phyloP scores from a whole-genome alignment of 2,888 invertebrate species.

The Drosophila nigritarsus region DNA sequence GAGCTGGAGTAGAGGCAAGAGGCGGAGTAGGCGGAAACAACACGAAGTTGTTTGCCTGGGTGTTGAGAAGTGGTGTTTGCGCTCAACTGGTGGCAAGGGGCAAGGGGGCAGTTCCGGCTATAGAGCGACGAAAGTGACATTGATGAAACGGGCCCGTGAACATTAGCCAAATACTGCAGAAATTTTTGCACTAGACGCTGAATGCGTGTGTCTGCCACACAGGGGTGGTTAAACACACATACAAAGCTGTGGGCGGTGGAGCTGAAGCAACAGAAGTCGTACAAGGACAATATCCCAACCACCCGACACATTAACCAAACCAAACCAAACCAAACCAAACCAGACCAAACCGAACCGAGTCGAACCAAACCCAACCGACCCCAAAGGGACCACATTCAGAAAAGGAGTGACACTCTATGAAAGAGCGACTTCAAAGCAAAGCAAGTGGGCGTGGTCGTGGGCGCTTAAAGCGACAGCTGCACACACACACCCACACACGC shows the following conservation, averaged over 20 bases:
- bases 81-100: background rate
- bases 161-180: constrained; percentile 72
- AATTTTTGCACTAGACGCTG: constrained; percentile 55
- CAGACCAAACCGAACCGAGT: constrained; percentile 1
- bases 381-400: constrained; percentile 28
- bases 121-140: constrained; percentile 51
- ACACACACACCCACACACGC: background rate
- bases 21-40: constrained; percentile 26
- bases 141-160: constrained; percentile 71
- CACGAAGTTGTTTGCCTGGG: constrained; percentile 56
- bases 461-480: constrained; percentile 14
- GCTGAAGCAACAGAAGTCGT: constrained; percentile 71
- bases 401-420: constrained; percentile 38
- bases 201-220: constrained; percentile 5
- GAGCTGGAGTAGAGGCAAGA: background rate
- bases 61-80: constrained; percentile 55
- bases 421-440: constrained; percentile 51
- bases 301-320: constrained; percentile 12
- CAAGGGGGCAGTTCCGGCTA: constrained; percentile 3
- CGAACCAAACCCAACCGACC: constrained; percentile 8
- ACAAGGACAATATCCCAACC: constrained; percentile 60
- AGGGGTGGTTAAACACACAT: constrained; percentile 36
- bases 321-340: background rate
- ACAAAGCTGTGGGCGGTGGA: constrained; percentile 4
- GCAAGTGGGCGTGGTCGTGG: constrained; percentile 27